Evolutionary conservation across 2,113 vertebrate genomes (phyloP).

Genomic region (Epinephelus fuscoguttatus): DNA sequence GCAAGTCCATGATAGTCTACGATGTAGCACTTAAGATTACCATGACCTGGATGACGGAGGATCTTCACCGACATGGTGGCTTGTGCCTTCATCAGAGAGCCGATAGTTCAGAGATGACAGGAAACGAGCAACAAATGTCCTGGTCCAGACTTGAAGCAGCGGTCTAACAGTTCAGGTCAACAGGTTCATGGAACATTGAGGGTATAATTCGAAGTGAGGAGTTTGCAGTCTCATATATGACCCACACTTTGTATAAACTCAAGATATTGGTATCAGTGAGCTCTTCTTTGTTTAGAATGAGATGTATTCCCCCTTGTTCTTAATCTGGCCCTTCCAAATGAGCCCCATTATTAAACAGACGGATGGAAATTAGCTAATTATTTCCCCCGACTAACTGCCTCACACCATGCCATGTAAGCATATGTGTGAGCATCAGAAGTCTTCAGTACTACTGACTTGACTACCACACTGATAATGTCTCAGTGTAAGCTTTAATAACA

Average conservation of each 20-base stretch:
- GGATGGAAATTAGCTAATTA: constrained; percentile 74
- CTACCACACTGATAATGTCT: constrained; percentile 1
- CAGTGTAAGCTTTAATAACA: background rate
- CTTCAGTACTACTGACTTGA: constrained; percentile 10
- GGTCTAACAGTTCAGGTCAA: background rate
- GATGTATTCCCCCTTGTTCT: constrained; percentile 52
- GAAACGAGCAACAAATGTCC: background rate
- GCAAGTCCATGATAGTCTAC: no score
- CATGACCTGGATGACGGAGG: no score
- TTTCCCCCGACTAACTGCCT: constrained; percentile 63
- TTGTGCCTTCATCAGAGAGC: no score
- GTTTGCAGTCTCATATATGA: background rate
- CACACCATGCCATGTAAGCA: constrained; percentile 47
- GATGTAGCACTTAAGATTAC: no score
- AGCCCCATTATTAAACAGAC: constrained; percentile 72
- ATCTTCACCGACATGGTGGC: no score
- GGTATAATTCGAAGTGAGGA: background rate
- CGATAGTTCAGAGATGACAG: no score
- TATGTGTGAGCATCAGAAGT: constrained; percentile 41
- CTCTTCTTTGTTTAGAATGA: constrained; percentile 50
- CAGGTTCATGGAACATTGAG: background rate
- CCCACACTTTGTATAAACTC: background rate
- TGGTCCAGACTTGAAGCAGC: background rate
- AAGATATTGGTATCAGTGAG: background rate
- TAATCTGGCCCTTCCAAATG: constrained; percentile 61